Base-by-base conservation (phyloP, 2,888 invertebrate genomes). In the Ecliptopera silaceata region DNA sequence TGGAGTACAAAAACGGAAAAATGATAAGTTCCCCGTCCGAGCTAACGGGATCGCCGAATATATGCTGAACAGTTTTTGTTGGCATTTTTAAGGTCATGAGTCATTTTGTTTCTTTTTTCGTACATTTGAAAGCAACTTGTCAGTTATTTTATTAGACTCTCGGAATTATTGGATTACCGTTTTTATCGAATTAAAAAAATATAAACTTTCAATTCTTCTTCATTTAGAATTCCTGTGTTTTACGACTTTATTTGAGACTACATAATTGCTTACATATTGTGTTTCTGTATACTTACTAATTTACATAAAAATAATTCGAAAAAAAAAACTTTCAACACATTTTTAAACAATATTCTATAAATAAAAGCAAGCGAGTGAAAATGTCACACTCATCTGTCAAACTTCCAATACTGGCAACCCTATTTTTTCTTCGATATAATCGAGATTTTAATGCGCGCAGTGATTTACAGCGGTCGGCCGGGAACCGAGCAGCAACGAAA, bases 361-460 rank as follows among this genome's bases (percentile, higher is more conserved):
- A 1, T 4, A 26, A 36, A 36, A 8, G 2, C 15, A 6, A 3
- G 15, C 15, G 15, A 34, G 15, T 36, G 20, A 32, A 31, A 17
- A 32, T 18, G 17, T 38, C 47, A 47, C 39, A 49, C 26, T 50
- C 41, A 59, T 54, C 52, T 50, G 46, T 59, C 59, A 59, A 59
- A 50, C 42, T 31, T 20, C 20, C 38, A 32, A 56, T 42, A 45
- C 53, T 54, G 59, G 54, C 59, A 59, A 54, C 59, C 59, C 59
- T 54, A 49, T 58, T 59, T 42, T 54, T 59, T 50, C 54, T 55
- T 50, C 50, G 50, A 54, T 49, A 54, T 59, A 89, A 91, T 90
- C 90, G 86, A 80, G 86, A 87, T 90, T 91, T 90, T 90, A 91
- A 91, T 88, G 87, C 84, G 59, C 69, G 56, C 70, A 63, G 77